These are phyloP conservation scores for Globodera rostochiensis DNA, from an alignment of 1,140 invertebrate genomes.

Conservation along the genomic window DNA sequence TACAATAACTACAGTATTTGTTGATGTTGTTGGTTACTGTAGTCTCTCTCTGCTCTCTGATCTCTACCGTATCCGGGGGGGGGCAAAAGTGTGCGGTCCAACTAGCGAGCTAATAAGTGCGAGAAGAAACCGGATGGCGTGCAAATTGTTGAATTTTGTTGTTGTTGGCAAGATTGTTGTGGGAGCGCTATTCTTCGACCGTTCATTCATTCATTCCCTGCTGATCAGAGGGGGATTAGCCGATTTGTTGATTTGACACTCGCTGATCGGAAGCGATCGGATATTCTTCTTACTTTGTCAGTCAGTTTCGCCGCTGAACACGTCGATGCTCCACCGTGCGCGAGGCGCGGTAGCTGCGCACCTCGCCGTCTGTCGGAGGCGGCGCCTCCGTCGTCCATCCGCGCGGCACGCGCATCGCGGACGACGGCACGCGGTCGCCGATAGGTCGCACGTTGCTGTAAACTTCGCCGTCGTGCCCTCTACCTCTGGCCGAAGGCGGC, in stretches of 20 bases:
- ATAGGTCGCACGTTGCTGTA: constrained; percentile 2
- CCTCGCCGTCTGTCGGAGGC: constrained; percentile 15
- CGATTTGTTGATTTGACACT: too few species aligned
- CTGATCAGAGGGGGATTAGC: too few species aligned
- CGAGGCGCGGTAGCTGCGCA: constrained; percentile 25
- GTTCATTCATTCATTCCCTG: too few species aligned
- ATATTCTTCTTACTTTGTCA: not conserved
- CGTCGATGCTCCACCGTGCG: constrained; percentile 26
- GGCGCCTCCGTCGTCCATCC: not conserved
- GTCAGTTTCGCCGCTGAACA: constrained; percentile 8
- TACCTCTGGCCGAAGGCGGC: not conserved
- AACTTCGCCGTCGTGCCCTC: not conserved
- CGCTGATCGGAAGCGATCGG: too few species aligned
- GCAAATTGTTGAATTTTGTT: not conserved
- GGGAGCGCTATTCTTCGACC: too few species aligned
- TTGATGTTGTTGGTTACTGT: not conserved
- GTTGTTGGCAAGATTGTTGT: not conserved
- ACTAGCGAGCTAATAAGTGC: too few species aligned
- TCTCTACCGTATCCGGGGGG: too few species aligned
- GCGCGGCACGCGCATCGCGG: constrained; percentile 1
- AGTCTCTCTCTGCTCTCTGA: too few species aligned
- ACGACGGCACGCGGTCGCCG: constrained; percentile 3
- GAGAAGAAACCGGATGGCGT: too few species aligned
- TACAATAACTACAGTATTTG: not conserved
- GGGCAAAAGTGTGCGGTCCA: too few species aligned